Percentiles rank a stretch among this genome's conserved stretches.
These are phyloP conservation scores for Tympanuchus pallidicinctus DNA, from an alignment of 2,113 vertebrate genomes.

Conservation along the genomic window DNA sequence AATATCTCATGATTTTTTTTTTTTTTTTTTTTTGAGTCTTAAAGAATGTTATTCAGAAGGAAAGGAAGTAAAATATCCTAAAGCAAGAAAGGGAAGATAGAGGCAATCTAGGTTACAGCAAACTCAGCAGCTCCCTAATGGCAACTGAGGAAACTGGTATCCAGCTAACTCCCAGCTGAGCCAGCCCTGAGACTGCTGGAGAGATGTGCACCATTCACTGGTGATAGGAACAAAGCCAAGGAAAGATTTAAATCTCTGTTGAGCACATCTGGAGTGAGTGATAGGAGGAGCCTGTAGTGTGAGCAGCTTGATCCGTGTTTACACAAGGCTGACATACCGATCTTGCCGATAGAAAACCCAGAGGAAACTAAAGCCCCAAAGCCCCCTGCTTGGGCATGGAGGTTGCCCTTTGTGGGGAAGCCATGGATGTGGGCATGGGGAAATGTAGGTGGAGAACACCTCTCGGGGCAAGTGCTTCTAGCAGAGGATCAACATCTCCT, in stretches of 20 bases:
- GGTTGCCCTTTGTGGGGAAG: not conserved
- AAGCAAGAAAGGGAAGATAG: constrained; percentile 43
- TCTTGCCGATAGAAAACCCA: not conserved
- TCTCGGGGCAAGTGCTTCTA: not conserved
- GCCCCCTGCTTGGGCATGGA: not conserved
- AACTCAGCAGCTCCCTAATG: constrained; percentile 43
- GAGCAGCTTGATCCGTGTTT: not conserved
- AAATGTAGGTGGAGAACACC: not conserved
- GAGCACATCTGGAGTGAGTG: not conserved
- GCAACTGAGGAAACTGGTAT: constrained; percentile 17
- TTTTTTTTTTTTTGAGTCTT: constrained; percentile 28
- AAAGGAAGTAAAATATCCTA: constrained; percentile 61
- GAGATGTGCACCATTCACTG: fast-evolving
- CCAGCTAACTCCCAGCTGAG: not conserved
- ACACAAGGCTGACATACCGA: not conserved
- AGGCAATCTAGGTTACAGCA: constrained; percentile 3
- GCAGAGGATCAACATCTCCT: not conserved
- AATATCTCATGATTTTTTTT: constrained; percentile 41
- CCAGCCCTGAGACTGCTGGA: not conserved
- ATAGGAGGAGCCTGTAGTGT: not conserved
- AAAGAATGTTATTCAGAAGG: constrained; percentile 69
- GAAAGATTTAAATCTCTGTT: not conserved
- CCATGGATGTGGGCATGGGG: not conserved
- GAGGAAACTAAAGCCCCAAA: not conserved
- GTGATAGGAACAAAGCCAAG: not conserved